Base-by-base conservation (phyloP, 2,888 invertebrate genomes). In the Phlogophora meticulosa region DNA sequence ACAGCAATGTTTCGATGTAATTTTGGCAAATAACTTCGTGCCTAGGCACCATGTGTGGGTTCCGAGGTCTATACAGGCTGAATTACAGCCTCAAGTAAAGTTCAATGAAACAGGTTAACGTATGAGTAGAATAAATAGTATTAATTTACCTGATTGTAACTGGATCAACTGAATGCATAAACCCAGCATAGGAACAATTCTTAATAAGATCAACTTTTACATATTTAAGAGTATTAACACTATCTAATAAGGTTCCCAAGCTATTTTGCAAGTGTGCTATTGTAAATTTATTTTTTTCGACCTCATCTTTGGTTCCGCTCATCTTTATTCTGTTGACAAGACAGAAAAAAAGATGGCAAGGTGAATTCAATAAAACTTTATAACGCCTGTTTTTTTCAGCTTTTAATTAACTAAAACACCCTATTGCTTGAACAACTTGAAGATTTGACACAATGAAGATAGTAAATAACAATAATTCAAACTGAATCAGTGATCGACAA, bases 81-180 rank as follows among this genome's bases (percentile, higher is more conserved):
- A n/a, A n/a, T n/a, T n/a, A n/a, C n/a, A n/a, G n/a, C n/a, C n/a
- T n/a, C n/a, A n/a, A n/a, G n/a, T n/a, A n/a, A n/a, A n/a, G n/a
- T n/a, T n/a, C 5, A 28, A 28, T 28, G 4, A 28, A 28, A 28
- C 28, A 28, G 28, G 28, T 28, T n/a, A 28, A 28, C 28, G n/a
- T n/a, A n/a, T n/a, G 2, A 28, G 28, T 28, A 28, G 28, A 5
- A 15, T 58, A 61, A 59, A 28, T 13, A 45, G 24, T 13, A n/a
- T 9, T 20, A 24, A 49, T 52, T 85, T 88, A 94, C 94, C 93
- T 93, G 64, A 87, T 72, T 28, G 91, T 86, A n/a, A 91, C 66
- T 42, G 94, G 93, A 77, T 94, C 94, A 58, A 94, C 87, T 0
- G 93, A 91, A 76, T 93, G 90, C 17, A 94, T 72, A 84, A 90